A percentile compares a stretch with the other conserved stretches of the same genome.
These are phyloP conservation scores for Gambusia yucatana DNA, from an alignment of 2,797 vertebrate species.

Conservation along the genomic window DNA sequence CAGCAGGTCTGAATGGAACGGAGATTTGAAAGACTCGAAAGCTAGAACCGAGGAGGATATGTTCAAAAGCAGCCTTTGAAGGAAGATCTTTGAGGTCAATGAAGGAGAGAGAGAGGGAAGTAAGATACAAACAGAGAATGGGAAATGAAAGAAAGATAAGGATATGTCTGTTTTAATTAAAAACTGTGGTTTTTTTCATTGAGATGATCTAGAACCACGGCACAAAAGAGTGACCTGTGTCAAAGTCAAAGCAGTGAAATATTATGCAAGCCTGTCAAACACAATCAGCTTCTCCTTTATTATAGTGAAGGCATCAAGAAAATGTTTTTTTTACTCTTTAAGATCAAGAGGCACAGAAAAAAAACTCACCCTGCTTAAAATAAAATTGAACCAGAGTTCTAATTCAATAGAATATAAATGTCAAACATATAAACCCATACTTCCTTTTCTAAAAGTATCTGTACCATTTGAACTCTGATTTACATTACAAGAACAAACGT, in stretches of 20 bases:
- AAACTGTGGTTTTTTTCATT: neutral
- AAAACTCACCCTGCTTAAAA: neutral
- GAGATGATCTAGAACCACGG: neutral
- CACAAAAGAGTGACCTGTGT: neutral
- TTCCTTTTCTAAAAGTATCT: neutral
- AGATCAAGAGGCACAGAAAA: neutral
- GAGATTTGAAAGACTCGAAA: constrained; percentile 33
- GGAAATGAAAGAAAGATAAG: constrained; percentile 4
- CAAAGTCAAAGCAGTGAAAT: neutral
- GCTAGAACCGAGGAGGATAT: constrained; percentile 27
- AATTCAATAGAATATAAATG: neutral
- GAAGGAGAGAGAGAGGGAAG: constrained; percentile 23
- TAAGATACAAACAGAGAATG: constrained; percentile 18
- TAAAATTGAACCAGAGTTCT: neutral
- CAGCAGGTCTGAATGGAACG: constrained; percentile 44
- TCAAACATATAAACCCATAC: neutral
- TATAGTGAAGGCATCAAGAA: constrained; percentile 1
- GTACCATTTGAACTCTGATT: neutral
- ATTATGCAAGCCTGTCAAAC: neutral
- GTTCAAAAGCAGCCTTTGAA: constrained; percentile 34
- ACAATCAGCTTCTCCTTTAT: constrained; percentile 10
- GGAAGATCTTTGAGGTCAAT: constrained; percentile 23
- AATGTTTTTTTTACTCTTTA: neutral
- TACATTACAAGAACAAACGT: neutral
- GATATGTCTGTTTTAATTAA: constrained; percentile 3